Percentiles rank a stretch among this genome's conserved stretches.
Conservation (phyloP, 2,113 vertebrate genomes). For the Chionodraco myersi region DNA sequence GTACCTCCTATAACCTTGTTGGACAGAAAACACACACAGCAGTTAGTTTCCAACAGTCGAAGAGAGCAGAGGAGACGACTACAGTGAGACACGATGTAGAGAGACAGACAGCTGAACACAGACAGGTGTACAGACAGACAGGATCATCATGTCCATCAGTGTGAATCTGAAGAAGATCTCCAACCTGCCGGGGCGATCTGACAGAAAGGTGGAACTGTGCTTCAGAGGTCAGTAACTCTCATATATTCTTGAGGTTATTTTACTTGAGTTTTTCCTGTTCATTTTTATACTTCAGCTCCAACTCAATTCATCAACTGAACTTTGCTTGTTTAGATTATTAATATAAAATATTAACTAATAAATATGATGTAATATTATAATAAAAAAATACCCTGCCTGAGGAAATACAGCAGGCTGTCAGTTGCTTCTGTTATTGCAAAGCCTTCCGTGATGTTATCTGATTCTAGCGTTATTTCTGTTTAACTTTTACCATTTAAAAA, state of each 20-base stretch:
- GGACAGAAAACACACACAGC: constrained; percentile 4
- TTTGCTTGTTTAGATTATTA: too few species aligned
- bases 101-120: background rate
- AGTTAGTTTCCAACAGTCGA: constrained; percentile 24
- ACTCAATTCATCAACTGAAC: too few species aligned
- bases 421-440: too few species aligned
- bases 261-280: background rate
- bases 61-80: background rate
- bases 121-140: background rate
- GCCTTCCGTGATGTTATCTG: too few species aligned
- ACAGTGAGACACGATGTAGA: constrained; percentile 14
- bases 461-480: background rate
- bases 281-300: background rate
- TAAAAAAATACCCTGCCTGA: too few species aligned
- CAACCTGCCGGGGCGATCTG: constrained; percentile 86
- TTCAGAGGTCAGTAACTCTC: constrained; percentile 87
- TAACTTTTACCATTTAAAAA: background rate
- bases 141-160: constrained; percentile 87
- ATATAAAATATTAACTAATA: too few species aligned
- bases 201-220: constrained; percentile 87
- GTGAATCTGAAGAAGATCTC: constrained; percentile 84
- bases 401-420: too few species aligned
- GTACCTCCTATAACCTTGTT: constrained; percentile 7
- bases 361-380: too few species aligned
- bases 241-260: too few species aligned